Percentiles rank a stretch among this genome's conserved stretches.
phyloP scores from a whole-genome alignment of 2,797 vertebrate species.

The Notolepis coatsorum region DNA sequence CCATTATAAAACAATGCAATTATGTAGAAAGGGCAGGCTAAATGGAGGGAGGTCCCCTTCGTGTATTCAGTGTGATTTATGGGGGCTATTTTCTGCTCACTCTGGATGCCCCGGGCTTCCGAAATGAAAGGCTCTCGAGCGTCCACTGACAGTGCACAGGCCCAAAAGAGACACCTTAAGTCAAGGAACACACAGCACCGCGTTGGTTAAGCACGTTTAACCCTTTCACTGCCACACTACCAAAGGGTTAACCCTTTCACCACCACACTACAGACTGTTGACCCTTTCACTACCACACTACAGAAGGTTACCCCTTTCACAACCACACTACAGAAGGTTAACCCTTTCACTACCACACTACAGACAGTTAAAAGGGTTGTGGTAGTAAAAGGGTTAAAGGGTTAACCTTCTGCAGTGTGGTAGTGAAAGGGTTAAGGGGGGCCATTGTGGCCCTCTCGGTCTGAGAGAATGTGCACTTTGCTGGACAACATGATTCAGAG shows the following conservation, averaged over 20 bases:
- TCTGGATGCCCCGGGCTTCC: conserved; percentile 63
- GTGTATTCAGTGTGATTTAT: conserved; percentile 78
- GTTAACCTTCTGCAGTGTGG: no score
- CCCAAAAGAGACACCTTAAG: conserved; percentile 45
- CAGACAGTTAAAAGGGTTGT: no score
- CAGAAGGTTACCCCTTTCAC: no score
- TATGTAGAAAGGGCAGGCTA: conserved; percentile 65
- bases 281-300: no score
- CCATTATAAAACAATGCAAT: conserved; percentile 83
- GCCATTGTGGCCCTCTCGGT: conserved; percentile 44
- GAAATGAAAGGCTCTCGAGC: conserved; percentile 53
- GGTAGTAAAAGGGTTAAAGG: no score
- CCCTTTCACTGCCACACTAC: no score
- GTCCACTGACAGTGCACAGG: no score
- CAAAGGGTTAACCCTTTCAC: no score
- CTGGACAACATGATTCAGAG: conserved; percentile 36
- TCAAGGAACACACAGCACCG: conserved; percentile 52
- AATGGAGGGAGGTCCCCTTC: conserved; percentile 61
- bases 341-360: no score
- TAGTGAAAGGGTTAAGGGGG: no score
- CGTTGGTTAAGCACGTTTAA: conserved; percentile 53
- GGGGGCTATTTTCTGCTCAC: conserved; percentile 69
- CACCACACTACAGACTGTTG: no score
- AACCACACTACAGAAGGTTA: no score
- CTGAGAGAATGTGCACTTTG: neutral